Base-by-base conservation (phyloP, 2,113 vertebrate species). In the Himantopus leucocephalus region DNA sequence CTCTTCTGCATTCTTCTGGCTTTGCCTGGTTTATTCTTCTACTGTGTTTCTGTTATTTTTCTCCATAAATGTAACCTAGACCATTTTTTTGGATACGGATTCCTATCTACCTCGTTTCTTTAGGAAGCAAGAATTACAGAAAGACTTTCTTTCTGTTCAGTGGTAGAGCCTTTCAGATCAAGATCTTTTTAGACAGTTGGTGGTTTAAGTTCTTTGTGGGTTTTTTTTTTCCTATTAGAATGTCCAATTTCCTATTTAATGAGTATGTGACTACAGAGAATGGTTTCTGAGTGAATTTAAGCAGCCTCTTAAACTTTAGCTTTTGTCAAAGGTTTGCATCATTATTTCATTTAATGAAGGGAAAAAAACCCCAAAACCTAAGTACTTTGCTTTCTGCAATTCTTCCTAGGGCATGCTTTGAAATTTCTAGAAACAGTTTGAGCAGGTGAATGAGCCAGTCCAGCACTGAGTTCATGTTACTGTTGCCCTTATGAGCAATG, bases 81-180 rank as follows among this genome's bases (percentile, higher is more conserved):
- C 6, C 11, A 41, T 2, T 20, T 55, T 56, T 27, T 22, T 29
- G 8, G 17, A 4, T 8, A 9, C 2, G 1, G 32, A n/a, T 77
- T 71, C 43, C 37, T 22, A 17, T 22, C 63, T 60, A 5, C 53
- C 9, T 24, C 27, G 0, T 45, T 50, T 27, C 58, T 66, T 30
- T 17, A 52, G 64, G 50, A 45, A 67, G 35, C 27, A 27, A n/a
- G 27, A 17, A 34, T 73, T 21, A 3, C 2, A 29, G 26, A 39
- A 63, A 39, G n/a, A 62, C 35, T 39, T 59, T 13, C 58, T 22
- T 73, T 12, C 58, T 72, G 14, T 55, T 72, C 27, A 23, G 41
- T 18, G 35, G 9, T 24, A 50, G 63, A 43, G 14, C 35, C 59
- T 37, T 50, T 52, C 52, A 21, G 45, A 27, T 62, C 12, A 32